These are phyloP conservation scores for Poeciliopsis retropinna DNA, from an alignment of 2,113 vertebrate species.

Conservation along the genomic window DNA sequence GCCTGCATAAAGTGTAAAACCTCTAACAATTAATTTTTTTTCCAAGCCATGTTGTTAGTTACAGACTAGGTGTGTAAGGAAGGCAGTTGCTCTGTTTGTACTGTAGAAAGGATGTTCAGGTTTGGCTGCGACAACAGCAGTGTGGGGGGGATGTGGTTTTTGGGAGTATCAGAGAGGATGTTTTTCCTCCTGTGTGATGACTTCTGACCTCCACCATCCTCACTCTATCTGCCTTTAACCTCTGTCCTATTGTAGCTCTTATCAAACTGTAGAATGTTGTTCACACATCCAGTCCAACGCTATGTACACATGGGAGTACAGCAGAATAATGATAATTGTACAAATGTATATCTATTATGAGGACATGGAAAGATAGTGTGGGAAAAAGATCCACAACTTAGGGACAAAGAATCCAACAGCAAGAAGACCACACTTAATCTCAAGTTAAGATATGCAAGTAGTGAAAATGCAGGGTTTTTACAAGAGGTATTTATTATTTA, in stretches of 20 bases:
- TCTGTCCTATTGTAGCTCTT: slow-evolving; percentile 59
- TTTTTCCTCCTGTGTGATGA: slow-evolving; percentile 78
- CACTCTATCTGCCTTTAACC: slow-evolving; percentile 57
- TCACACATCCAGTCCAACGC: slow-evolving; percentile 25
- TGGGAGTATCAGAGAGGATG: slow-evolving; percentile 67
- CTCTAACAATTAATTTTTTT: slow-evolving; percentile 26
- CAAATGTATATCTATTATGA: too few relatives aligned
- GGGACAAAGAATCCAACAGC: too few relatives aligned
- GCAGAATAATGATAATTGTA: neutral
- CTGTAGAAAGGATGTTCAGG: slow-evolving; percentile 68
- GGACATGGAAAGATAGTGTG: too few relatives aligned
- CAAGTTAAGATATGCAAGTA: too few relatives aligned
- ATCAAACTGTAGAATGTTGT: slow-evolving; percentile 53
- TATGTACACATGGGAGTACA: neutral
- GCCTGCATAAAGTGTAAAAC: neutral
- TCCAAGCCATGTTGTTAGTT: slow-evolving; percentile 15
- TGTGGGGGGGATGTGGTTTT: slow-evolving; percentile 65
- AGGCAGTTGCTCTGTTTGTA: slow-evolving; percentile 63
- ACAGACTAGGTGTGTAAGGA: slow-evolving; percentile 47
- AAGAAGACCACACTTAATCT: too few relatives aligned
- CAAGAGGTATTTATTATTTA: too few relatives aligned
- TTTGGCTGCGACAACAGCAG: slow-evolving; percentile 49
- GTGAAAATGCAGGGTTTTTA: too few relatives aligned
- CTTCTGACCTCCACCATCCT: slow-evolving; percentile 76
- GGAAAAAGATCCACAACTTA: too few relatives aligned